Conservation (phyloP, 2,888 invertebrate genomes). For the Apeira syringaria region DNA sequence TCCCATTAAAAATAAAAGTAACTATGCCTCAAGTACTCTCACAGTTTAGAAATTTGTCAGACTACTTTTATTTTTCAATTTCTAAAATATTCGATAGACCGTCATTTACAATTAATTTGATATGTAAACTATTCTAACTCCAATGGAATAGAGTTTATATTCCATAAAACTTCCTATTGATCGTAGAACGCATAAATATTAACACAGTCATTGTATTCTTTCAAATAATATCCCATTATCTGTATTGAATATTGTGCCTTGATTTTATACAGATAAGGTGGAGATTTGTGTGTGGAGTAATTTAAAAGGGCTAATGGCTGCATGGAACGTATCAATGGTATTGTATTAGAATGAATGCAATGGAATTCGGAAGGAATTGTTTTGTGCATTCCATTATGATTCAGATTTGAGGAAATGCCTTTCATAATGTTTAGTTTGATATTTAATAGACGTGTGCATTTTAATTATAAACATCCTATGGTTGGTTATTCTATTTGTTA, state of each 20-base stretch:
- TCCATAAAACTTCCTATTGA: constrained; percentile 30
- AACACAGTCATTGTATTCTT: constrained; percentile 23
- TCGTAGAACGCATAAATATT: constrained; percentile 38
- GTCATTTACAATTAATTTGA: too few species aligned
- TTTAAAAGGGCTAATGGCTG: constrained; percentile 27
- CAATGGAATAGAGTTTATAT: constrained; percentile 35
- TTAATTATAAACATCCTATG: constrained; percentile 9
- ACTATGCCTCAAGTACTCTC: too few species aligned
- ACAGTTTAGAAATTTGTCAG: too few species aligned
- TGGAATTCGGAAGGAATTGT: constrained; percentile 36
- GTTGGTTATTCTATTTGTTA: background rate
- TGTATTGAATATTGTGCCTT: constrained; percentile 4
- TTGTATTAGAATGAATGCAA: constrained; percentile 30
- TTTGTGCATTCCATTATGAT: constrained; percentile 22
- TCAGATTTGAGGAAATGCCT: constrained; percentile 21
- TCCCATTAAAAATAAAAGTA: too few species aligned
- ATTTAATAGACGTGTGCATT: constrained; percentile 2
- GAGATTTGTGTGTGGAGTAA: too few species aligned
- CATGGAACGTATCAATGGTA: constrained; percentile 30
- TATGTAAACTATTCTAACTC: too few species aligned
- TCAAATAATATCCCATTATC: constrained; percentile 4
- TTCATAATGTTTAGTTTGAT: constrained; percentile 17
- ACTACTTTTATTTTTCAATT: too few species aligned
- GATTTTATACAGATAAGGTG: too few species aligned
- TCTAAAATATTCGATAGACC: too few species aligned